Percentiles rank a stretch among this genome's conserved stretches.
These are phyloP conservation scores for Varanus komodoensis DNA, from an alignment of 2,113 vertebrate genomes.

Conservation along the genomic window DNA sequence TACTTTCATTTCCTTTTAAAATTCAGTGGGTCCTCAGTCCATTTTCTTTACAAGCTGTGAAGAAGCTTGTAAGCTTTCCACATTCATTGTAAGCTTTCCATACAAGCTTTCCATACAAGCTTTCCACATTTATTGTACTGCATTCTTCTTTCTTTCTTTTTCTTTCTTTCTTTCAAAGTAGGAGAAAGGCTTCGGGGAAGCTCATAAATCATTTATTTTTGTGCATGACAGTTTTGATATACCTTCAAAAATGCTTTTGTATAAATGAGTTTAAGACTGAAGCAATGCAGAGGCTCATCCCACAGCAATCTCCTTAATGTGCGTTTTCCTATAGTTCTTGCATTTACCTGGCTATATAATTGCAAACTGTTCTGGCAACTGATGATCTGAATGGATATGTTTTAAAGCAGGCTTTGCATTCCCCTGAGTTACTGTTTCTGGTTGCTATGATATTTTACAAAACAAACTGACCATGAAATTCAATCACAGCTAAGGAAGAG, in stretches of 20 bases:
- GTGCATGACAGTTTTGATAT: conserved; percentile 31
- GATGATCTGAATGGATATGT: background rate
- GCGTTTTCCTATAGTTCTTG: conserved; percentile 23
- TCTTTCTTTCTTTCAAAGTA: background rate
- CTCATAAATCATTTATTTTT: conserved; percentile 13
- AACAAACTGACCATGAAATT: background rate
- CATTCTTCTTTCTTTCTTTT: background rate
- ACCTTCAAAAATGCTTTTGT: conserved; percentile 20
- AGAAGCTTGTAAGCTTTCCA: too few species aligned
- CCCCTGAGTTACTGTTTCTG: background rate
- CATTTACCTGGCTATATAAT: conserved; percentile 39
- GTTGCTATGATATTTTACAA: background rate
- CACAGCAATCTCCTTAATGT: conserved; percentile 49
- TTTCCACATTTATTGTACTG: background rate
- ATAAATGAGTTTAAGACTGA: conserved; percentile 17
- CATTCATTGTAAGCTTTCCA: background rate
- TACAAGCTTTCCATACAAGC: too few species aligned
- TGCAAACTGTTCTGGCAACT: conserved; percentile 36
- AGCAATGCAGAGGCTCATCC: conserved; percentile 37
- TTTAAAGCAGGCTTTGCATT: background rate
- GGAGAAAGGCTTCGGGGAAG: conserved; percentile 6
- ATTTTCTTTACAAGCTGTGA: conserved; percentile 12
- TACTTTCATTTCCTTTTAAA: background rate
- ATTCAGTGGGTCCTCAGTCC: background rate
- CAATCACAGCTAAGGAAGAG: background rate